A percentile compares a stretch with the other conserved stretches of the same genome.
phyloP scores from a whole-genome alignment of 2,797 vertebrate species.

The Philypnodon macrostomus region DNA sequence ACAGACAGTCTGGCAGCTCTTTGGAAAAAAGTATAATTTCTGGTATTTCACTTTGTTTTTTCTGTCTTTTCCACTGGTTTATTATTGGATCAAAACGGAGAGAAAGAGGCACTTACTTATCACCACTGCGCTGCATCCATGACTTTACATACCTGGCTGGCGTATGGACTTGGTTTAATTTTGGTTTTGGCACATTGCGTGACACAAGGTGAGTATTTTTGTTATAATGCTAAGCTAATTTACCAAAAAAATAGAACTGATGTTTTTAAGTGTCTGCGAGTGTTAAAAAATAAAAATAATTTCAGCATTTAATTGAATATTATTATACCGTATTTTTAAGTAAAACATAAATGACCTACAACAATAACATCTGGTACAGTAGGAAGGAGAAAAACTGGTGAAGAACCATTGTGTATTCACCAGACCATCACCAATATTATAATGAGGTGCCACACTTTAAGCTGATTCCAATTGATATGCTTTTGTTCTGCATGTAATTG shows the following conservation, averaged over 20 bases:
- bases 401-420: neutral
- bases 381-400: neutral
- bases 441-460: slow-evolving; percentile 20
- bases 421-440: slow-evolving; percentile 6
- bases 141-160: slow-evolving; percentile 74
- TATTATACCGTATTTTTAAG: no score
- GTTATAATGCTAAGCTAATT: neutral
- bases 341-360: no score
- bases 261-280: no score
- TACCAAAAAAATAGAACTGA: no score
- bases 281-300: no score
- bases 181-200: slow-evolving; percentile 64
- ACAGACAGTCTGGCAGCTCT: slow-evolving; percentile 36
- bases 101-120: slow-evolving; percentile 23
- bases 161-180: slow-evolving; percentile 74
- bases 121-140: slow-evolving; percentile 75
- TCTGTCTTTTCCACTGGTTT: slow-evolving; percentile 39
- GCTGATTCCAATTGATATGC: slow-evolving; percentile 25
- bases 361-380: neutral
- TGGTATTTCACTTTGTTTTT: slow-evolving; percentile 21
- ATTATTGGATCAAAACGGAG: slow-evolving; percentile 58
- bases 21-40: slow-evolving; percentile 53
- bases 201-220: slow-evolving; percentile 70
- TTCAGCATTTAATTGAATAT: no score
- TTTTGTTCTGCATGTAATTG: slow-evolving; percentile 48